Percentiles rank a stretch among this genome's conserved stretches.
These are phyloP conservation scores for Apamea monoglypha DNA, from an alignment of 2,888 invertebrate genomes.

Conservation along the genomic window DNA sequence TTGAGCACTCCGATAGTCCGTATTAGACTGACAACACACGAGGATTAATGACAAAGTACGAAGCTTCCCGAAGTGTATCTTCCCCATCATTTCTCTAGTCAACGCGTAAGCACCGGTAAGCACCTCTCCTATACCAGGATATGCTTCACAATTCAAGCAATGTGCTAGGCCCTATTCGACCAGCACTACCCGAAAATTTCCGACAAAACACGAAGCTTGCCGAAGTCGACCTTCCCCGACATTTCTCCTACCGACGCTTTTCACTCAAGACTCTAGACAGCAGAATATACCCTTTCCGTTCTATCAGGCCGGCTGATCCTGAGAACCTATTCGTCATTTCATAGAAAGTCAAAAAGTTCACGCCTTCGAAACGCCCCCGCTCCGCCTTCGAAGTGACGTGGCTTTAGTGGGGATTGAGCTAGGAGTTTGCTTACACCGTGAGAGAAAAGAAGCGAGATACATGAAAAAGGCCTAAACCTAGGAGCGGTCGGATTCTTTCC, in stretches of 20 bases:
- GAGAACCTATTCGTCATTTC: conserved; percentile 40
- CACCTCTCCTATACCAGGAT: background rate
- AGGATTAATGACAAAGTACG: background rate
- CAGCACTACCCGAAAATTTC: background rate
- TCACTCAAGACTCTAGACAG: background rate
- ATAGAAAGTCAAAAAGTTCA: conserved; percentile 61
- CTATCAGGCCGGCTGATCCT: conserved; percentile 34
- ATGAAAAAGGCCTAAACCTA: conserved; percentile 12
- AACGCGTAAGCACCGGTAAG: background rate
- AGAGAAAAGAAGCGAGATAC: conserved; percentile 33
- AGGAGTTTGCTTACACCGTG: conserved; percentile 19
- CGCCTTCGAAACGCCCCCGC: conserved; percentile 58
- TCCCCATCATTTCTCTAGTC: background rate
- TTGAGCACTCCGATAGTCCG: background rate
- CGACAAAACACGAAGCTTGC: background rate
- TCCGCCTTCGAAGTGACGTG: conserved; percentile 56
- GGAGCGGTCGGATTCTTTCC: background rate
- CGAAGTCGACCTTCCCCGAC: background rate
- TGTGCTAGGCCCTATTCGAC: background rate
- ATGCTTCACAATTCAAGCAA: background rate
- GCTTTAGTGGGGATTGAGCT: conserved; percentile 49
- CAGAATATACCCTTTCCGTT: conserved; percentile 2
- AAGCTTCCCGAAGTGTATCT: background rate
- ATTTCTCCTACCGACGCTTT: background rate
- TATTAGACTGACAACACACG: background rate